Conservation (phyloP, 2,797 vertebrate genomes). For the Staurois parvus region DNA sequence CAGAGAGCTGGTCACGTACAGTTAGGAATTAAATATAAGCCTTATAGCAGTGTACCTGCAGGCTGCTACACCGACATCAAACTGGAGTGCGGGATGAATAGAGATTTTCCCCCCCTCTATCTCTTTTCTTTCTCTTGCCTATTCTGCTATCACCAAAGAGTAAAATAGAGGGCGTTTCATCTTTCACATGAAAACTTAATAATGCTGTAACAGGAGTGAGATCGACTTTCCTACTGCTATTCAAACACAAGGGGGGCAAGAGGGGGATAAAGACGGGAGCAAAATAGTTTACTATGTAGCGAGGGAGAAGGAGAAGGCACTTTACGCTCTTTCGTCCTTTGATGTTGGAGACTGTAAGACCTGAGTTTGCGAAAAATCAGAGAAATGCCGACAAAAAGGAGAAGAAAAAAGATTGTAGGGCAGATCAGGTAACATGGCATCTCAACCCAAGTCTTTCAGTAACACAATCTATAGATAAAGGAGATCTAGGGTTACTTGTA, state of each 20-base stretch:
- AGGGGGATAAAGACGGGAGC: slow-evolving; percentile 51
- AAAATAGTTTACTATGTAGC: slow-evolving; percentile 57
- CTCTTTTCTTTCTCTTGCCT: slow-evolving; percentile 44
- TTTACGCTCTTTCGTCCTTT: slow-evolving; percentile 51
- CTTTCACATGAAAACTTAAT: slow-evolving; percentile 64
- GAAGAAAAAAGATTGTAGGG: slow-evolving; percentile 40
- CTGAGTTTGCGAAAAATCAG: slow-evolving; percentile 38
- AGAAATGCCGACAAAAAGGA: slow-evolving; percentile 43
- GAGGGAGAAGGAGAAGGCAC: slow-evolving; percentile 42
- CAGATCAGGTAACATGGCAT: slow-evolving; percentile 50
- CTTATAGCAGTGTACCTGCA: slow-evolving; percentile 40
- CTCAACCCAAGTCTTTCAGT: slow-evolving; percentile 52
- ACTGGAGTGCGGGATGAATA: slow-evolving; percentile 50
- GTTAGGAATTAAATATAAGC: slow-evolving; percentile 33
- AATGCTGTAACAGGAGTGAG: slow-evolving; percentile 57
- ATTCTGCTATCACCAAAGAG: slow-evolving; percentile 60
- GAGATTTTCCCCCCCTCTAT: slow-evolving; percentile 34
- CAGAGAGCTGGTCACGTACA: neutral
- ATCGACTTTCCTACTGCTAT: slow-evolving; percentile 57
- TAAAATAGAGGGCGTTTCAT: slow-evolving; percentile 59
- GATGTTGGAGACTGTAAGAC: slow-evolving; percentile 48
- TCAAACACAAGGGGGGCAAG: slow-evolving; percentile 51
- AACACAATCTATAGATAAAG: slow-evolving; percentile 59
- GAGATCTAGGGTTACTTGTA: slow-evolving; percentile 48
- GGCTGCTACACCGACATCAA: slow-evolving; percentile 51